Percentiles rank a stretch among this genome's conserved stretches.
Evolutionary conservation across 2,797 vertebrate genomes (phyloP).

Genomic region (Poecile montanus): DNA sequence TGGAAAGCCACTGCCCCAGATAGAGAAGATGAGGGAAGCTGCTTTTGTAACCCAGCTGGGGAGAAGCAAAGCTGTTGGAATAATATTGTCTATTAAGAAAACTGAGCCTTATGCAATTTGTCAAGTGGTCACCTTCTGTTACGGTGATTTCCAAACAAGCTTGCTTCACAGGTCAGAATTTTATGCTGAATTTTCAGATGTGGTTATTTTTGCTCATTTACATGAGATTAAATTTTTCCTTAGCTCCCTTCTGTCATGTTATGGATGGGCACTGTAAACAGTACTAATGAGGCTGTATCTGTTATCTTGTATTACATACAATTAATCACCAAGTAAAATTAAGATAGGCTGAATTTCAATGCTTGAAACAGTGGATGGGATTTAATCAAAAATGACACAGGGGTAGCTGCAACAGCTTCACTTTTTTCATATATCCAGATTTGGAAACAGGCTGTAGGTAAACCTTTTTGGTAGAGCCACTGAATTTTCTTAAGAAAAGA

Average conservation of each 20-base stretch:
- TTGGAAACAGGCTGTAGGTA: slow-evolving; percentile 2
- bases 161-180: not conserved
- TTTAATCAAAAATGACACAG: slow-evolving; percentile 46
- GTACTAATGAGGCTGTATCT: slow-evolving; percentile 35
- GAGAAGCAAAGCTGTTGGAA: not conserved
- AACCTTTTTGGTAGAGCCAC: not conserved
- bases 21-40: not conserved
- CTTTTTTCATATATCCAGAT: not conserved
- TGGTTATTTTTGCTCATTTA: slow-evolving; percentile 40
- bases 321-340: slow-evolving; percentile 60
- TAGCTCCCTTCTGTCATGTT: slow-evolving; percentile 46
- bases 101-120: not conserved
- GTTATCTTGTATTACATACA: slow-evolving; percentile 34
- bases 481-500: not conserved
- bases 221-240: slow-evolving; percentile 50
- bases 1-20: not conserved
- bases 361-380: slow-evolving; percentile 54
- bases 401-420: not conserved
- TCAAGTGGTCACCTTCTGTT: not conserved
- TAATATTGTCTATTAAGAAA: not conserved
- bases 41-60: not conserved
- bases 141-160: not conserved
- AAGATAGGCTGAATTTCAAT: slow-evolving; percentile 56
- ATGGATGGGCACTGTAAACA: slow-evolving; percentile 57
- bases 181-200: not conserved